These are phyloP conservation scores for Oscheius sp. DNA, from an alignment of 2,888 invertebrate genomes.

Conservation along the genomic window DNA sequence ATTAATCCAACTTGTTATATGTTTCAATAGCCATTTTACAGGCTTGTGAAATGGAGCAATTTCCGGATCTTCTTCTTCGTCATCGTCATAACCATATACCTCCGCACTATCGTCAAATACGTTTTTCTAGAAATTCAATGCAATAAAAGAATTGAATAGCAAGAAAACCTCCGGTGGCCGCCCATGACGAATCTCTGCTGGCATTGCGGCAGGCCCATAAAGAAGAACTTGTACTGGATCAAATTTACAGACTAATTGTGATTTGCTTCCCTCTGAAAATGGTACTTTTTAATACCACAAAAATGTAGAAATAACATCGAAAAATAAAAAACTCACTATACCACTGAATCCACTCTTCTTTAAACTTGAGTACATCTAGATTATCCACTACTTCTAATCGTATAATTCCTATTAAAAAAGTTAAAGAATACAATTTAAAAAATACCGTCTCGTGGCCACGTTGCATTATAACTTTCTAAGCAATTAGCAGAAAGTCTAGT, in stretches of 20 bases:
- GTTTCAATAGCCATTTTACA: conserved; percentile 8
- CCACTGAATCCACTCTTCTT: conserved; percentile 46
- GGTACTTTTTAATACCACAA: neutral
- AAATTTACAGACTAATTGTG: conserved; percentile 46
- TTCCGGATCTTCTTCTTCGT: conserved; percentile 9
- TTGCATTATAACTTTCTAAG: conserved; percentile 79
- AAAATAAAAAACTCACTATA: conserved; percentile 45
- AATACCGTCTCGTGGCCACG: conserved; percentile 42
- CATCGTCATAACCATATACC: neutral
- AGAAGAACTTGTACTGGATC: conserved; percentile 54
- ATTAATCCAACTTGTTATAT: neutral
- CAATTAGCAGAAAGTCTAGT: conserved; percentile 92
- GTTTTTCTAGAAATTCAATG: neutral
- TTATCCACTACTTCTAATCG: conserved; percentile 84
- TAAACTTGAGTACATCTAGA: conserved; percentile 56
- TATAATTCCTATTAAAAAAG: conserved; percentile 81
- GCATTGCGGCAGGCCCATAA: conserved; percentile 58
- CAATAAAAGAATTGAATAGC: neutral
- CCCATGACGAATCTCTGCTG: conserved; percentile 41
- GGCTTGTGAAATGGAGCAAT: neutral
- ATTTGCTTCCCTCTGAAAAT: conserved; percentile 40
- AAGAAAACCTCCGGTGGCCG: neutral
- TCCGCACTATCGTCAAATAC: neutral
- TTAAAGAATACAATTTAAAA: neutral
- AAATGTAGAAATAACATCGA: neutral